Conservation (phyloP, 1,140 invertebrate genomes). For the Drosophila sulfurigaster region DNA sequence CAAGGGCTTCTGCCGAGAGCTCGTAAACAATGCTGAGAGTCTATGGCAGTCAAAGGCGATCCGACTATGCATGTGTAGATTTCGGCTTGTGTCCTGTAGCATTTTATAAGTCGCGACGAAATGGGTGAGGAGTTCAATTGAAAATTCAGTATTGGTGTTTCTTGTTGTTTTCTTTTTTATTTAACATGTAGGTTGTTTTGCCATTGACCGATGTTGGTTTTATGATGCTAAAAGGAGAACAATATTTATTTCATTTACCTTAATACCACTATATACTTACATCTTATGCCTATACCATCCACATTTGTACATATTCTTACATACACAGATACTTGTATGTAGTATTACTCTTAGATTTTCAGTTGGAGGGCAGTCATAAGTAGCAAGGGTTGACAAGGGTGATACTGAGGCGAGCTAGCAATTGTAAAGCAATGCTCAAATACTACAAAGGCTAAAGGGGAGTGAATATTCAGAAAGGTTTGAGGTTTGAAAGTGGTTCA, state of each 20-base stretch:
- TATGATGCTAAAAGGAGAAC: constrained; percentile 45
- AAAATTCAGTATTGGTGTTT: constrained; percentile 65
- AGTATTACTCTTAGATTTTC: constrained; percentile 2
- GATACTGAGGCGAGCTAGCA: background rate
- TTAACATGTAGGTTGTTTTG: constrained; percentile 18
- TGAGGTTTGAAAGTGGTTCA: constrained; percentile 15
- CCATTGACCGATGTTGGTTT: constrained; percentile 50
- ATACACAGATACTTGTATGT: constrained; percentile 13
- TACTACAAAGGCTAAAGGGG: background rate
- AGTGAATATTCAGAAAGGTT: background rate
- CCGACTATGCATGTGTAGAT: background rate
- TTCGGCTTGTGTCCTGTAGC: constrained; percentile 1
- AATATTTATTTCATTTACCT: constrained; percentile 71
- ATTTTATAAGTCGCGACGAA: constrained; percentile 9
- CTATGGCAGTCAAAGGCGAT: constrained; percentile 35
- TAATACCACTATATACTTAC: constrained; percentile 17
- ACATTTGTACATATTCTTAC: background rate
- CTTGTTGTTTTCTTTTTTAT: constrained; percentile 36
- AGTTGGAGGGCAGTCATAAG: constrained; percentile 10
- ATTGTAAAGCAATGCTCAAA: background rate
- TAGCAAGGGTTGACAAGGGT: constrained; percentile 11
- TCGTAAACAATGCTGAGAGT: constrained; percentile 63
- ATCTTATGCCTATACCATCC: constrained; percentile 15
- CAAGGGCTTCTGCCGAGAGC: constrained; percentile 47
- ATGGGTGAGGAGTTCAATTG: constrained; percentile 48